A percentile compares a stretch with the other conserved stretches of the same genome.
Conservation (phyloP, 2,113 vertebrate genomes). For the Chroicocephalus ridibundus region DNA sequence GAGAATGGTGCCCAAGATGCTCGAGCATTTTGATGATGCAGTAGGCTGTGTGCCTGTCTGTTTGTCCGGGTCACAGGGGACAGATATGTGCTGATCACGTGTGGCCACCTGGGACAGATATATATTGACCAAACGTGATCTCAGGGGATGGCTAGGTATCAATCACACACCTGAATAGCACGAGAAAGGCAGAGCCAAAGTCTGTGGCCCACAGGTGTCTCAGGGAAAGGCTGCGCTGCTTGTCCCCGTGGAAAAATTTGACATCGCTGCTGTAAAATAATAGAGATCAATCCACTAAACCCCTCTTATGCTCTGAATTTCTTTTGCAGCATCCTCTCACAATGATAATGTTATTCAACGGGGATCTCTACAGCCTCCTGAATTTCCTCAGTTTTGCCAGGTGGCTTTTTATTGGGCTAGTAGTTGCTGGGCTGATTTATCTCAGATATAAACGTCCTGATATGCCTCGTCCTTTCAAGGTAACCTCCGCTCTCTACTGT, state of each 20-base stretch:
- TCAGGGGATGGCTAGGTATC: background rate
- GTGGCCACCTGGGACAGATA: background rate
- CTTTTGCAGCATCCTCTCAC: constrained; percentile 87
- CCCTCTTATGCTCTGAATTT: constrained; percentile 11
- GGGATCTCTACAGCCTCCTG: constrained; percentile 93
- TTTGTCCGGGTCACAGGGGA: background rate
- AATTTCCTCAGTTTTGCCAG: constrained; percentile 98
- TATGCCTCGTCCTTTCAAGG: constrained; percentile 96
- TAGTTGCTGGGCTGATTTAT: constrained; percentile 91
- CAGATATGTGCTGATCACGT: background rate
- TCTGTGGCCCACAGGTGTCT: background rate
- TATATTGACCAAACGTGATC: background rate
- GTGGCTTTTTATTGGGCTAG: constrained; percentile 95
- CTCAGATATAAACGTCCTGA: constrained; percentile 89
- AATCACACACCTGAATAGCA: background rate
- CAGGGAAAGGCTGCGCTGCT: background rate
- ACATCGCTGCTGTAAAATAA: background rate
- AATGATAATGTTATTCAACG: constrained; percentile 89
- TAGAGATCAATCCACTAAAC: background rate
- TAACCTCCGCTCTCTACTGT: constrained; percentile 65
- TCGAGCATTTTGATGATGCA: background rate
- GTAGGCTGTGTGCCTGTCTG: background rate
- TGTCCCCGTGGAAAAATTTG: background rate
- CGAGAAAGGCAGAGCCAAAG: background rate
- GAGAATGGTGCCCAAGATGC: background rate